Evolutionary conservation across 2,797 vertebrate species (phyloP).

Genomic region (Eulemur albifrons): DNA sequence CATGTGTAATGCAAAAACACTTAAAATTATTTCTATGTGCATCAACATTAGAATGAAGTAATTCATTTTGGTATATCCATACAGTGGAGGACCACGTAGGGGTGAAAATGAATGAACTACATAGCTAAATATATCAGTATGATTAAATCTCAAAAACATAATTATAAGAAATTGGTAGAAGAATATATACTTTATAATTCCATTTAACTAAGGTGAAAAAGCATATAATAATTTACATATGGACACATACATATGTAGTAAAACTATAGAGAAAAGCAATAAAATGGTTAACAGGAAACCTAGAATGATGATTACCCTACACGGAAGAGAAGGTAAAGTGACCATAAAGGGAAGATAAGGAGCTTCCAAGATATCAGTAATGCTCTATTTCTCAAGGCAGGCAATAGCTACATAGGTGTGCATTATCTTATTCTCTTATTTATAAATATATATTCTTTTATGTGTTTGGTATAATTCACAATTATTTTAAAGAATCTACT

Average conservation of each 20-base stretch:
- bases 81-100: accelerated
- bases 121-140: neutral
- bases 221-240: neutral
- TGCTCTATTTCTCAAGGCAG: neutral
- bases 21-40: neutral
- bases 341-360: neutral
- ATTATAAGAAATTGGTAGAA: neutral
- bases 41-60: neutral
- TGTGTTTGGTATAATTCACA: neutral
- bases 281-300: neutral
- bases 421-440: neutral
- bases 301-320: neutral
- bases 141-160: neutral
- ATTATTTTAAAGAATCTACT: neutral
- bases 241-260: neutral
- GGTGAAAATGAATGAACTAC: neutral
- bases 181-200: neutral
- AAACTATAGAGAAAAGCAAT: neutral
- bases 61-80: neutral
- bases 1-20: neutral
- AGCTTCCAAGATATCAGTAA: neutral
- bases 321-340: neutral
- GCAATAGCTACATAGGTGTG: neutral
- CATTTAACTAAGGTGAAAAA: neutral
- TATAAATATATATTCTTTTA: neutral